A percentile compares a stretch with the other conserved stretches of the same genome.
Conservation (phyloP, 2,113 vertebrate species). For the Embiotoca jacksoni region DNA sequence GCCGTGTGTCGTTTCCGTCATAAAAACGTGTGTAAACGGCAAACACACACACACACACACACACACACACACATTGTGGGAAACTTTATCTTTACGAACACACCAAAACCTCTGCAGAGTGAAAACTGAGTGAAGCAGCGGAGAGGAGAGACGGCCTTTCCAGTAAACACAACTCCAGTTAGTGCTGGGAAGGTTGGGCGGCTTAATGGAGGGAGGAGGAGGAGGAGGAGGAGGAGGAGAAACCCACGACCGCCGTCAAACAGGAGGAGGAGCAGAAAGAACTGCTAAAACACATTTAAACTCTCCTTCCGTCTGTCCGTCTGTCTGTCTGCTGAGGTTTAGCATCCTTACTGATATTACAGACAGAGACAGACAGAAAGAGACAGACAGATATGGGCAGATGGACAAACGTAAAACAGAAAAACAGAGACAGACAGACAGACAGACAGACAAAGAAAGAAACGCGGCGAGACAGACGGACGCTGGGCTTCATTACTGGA, state of each 20-base stretch:
- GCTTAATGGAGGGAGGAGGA: constrained; percentile 11
- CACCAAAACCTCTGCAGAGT: neutral
- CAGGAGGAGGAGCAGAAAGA: neutral
- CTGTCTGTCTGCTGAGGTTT: too few relatives aligned
- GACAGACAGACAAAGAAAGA: too few relatives aligned
- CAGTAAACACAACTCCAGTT: constrained; percentile 43
- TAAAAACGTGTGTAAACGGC: too few relatives aligned
- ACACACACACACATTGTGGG: neutral
- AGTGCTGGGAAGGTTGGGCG: constrained; percentile 43
- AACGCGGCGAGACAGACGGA: neutral
- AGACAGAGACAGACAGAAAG: too few relatives aligned
- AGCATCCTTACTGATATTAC: too few relatives aligned
- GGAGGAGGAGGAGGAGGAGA: neutral
- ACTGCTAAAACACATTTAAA: too few relatives aligned
- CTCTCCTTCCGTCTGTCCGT: too few relatives aligned
- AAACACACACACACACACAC: neutral
- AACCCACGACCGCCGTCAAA: neutral
- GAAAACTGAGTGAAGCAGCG: neutral
- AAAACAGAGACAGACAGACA: too few relatives aligned
- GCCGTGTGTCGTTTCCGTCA: too few relatives aligned
- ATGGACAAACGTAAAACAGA: too few relatives aligned
- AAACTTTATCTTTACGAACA: neutral
- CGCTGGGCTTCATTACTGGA: neutral
- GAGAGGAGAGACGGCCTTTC: constrained; percentile 10
- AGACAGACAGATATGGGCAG: too few relatives aligned